phyloP scores from a whole-genome alignment of 2,113 vertebrate genomes.

The Calidris pugnax region DNA sequence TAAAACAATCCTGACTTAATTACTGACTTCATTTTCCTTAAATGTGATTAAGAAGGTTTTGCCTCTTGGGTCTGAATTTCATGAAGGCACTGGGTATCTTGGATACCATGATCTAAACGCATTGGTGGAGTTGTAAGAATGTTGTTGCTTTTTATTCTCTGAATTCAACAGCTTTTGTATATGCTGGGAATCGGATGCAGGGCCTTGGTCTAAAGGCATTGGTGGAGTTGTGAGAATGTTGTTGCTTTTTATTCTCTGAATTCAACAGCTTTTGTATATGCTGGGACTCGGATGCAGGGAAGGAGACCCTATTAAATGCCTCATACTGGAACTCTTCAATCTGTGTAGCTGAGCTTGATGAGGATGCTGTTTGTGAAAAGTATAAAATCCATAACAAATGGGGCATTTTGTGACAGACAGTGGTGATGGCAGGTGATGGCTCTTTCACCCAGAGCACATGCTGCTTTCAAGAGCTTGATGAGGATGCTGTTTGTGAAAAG shows the following conservation, averaged over 20 bases:
- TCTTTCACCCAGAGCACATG: neutral
- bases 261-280: neutral
- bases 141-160: neutral
- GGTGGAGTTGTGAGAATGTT: neutral
- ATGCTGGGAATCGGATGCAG: neutral
- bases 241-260: neutral
- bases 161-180: neutral
- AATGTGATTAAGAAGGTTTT: neutral
- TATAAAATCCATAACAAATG: neutral
- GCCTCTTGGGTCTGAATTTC: neutral
- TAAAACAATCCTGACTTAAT: neutral
- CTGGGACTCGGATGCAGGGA: neutral
- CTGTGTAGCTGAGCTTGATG: neutral
- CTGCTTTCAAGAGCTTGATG: slow-evolving; percentile 30
- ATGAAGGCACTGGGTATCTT: neutral
- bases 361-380: neutral
- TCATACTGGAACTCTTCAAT: neutral
- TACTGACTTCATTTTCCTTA: neutral
- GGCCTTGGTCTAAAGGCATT: neutral
- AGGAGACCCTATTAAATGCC: neutral
- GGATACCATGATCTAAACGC: neutral
- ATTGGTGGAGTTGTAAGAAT: neutral
- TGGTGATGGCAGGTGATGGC: neutral
- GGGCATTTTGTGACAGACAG: neutral
- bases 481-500: neutral